Percentiles rank a stretch among this genome's conserved stretches.
phyloP scores from a whole-genome alignment of 1,140 invertebrate species.

The Mya arenaria region DNA sequence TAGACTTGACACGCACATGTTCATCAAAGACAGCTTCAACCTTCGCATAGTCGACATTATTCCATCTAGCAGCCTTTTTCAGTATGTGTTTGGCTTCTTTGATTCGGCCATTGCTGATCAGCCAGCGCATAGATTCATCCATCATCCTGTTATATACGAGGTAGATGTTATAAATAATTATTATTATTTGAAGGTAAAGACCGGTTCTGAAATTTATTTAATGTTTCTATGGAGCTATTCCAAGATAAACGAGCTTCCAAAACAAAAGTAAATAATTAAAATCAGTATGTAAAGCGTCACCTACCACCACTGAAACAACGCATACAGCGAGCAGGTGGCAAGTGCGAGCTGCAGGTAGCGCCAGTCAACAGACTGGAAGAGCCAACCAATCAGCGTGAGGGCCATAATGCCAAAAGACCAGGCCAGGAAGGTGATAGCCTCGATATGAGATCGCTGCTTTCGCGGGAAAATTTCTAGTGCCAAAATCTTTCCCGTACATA shows the following conservation, averaged over 20 bases:
- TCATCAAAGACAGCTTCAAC: constrained; percentile 1
- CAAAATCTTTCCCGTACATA: constrained; percentile 52
- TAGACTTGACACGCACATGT: too few relatives aligned
- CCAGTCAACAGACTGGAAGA: constrained; percentile 55
- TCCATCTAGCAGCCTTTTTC: constrained; percentile 62
- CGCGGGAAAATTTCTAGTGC: constrained; percentile 54
- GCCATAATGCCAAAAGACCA: constrained; percentile 60
- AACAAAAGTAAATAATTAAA: neutral
- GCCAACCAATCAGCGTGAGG: constrained; percentile 55
- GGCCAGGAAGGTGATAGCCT: constrained; percentile 14
- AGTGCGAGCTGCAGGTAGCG: constrained; percentile 59
- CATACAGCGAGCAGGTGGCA: constrained; percentile 43
- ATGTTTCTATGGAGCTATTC: neutral
- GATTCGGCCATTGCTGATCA: constrained; percentile 61
- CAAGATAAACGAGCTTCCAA: neutral
- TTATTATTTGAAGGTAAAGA: neutral
- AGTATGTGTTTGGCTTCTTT: constrained; percentile 62
- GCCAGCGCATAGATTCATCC: constrained; percentile 71
- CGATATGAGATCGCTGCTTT: constrained; percentile 51
- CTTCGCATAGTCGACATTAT: constrained; percentile 56
- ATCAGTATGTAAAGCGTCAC: neutral
- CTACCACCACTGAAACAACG: constrained; percentile 53
- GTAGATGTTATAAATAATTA: neutral
- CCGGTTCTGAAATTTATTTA: neutral
- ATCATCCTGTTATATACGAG: constrained; percentile 60